These are phyloP conservation scores for Spea hammondii DNA, from an alignment of 2,797 vertebrate genomes.

Conservation along the genomic window DNA sequence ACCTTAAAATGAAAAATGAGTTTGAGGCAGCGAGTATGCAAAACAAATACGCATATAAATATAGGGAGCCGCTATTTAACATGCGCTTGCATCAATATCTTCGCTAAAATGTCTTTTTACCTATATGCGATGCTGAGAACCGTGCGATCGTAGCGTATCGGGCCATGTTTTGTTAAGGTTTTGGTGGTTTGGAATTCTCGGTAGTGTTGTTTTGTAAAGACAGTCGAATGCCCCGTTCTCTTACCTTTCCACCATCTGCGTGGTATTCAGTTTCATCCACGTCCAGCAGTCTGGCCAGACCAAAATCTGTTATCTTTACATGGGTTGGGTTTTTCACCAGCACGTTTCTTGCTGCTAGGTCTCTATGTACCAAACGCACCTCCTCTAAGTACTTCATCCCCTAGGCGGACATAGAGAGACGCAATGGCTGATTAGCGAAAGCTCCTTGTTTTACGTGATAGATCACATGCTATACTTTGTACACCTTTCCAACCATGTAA, in stretches of 20 bases:
- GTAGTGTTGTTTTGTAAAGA: background rate
- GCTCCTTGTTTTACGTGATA: background rate
- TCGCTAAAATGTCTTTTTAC: no score
- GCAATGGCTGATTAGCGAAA: background rate
- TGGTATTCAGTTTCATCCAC: slow-evolving; percentile 96
- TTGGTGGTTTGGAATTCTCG: background rate
- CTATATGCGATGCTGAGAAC: no score
- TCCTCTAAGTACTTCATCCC: slow-evolving; percentile 97
- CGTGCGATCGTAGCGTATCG: no score
- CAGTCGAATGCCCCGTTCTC: background rate
- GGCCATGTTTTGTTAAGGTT: background rate
- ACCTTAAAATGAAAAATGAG: slow-evolving; percentile 69
- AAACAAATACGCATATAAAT: no score
- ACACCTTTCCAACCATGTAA: background rate
- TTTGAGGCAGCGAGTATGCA: background rate
- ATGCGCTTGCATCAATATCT: no score
- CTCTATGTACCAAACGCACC: slow-evolving; percentile 89
- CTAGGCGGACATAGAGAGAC: slow-evolving; percentile 61
- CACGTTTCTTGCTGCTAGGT: slow-evolving; percentile 92
- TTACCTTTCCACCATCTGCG: slow-evolving; percentile 89
- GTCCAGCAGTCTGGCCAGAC: slow-evolving; percentile 89
- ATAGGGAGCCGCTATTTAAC: no score
- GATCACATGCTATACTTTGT: no score
- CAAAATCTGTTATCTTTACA: slow-evolving; percentile 97
- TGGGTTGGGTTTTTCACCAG: slow-evolving; percentile 94